phyloP scores from a whole-genome alignment of 1,140 invertebrate species.

The Oryctes rhinoceros region DNA sequence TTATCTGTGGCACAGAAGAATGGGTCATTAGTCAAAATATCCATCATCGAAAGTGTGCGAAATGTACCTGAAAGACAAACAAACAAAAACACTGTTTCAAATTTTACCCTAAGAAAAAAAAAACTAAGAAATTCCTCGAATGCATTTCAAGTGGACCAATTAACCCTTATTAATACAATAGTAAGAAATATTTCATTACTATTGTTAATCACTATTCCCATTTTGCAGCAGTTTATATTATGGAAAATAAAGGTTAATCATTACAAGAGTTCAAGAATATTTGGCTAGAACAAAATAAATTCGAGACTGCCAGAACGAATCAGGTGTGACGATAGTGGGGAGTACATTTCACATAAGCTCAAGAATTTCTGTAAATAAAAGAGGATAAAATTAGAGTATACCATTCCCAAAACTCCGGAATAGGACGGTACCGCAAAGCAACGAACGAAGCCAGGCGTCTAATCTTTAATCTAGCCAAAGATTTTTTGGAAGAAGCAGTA shows the following conservation, averaged over 20 bases:
- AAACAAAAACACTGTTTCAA: background rate
- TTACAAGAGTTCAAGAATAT: constrained; percentile 50
- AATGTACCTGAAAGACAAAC: background rate
- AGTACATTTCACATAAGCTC: constrained; percentile 52
- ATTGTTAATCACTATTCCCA: constrained; percentile 59
- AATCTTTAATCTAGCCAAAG: constrained; percentile 51
- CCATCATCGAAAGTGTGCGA: background rate
- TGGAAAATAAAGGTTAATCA: constrained; percentile 54
- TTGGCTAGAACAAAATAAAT: constrained; percentile 7
- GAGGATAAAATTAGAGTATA: constrained; percentile 46
- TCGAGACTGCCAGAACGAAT: constrained; percentile 1
- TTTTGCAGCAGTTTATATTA: constrained; percentile 55
- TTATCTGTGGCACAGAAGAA: background rate
- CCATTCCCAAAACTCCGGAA: constrained; percentile 56
- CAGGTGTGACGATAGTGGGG: constrained; percentile 53
- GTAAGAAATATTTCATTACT: constrained; percentile 57
- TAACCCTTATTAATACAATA: constrained; percentile 49
- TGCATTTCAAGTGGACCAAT: constrained; percentile 52
- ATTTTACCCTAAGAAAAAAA: background rate
- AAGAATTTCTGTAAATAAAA: constrained; percentile 46
- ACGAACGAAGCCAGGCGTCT: constrained; percentile 56
- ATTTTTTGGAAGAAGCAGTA: constrained; percentile 57
- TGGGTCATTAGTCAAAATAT: background rate
- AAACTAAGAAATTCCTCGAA: background rate
- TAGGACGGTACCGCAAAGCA: too few species aligned